Evolutionary conservation across 1,140 invertebrate genomes (phyloP), one percentile per base, ranked within the genome.

Genomic region (Brachionus paranguensis): DNA sequence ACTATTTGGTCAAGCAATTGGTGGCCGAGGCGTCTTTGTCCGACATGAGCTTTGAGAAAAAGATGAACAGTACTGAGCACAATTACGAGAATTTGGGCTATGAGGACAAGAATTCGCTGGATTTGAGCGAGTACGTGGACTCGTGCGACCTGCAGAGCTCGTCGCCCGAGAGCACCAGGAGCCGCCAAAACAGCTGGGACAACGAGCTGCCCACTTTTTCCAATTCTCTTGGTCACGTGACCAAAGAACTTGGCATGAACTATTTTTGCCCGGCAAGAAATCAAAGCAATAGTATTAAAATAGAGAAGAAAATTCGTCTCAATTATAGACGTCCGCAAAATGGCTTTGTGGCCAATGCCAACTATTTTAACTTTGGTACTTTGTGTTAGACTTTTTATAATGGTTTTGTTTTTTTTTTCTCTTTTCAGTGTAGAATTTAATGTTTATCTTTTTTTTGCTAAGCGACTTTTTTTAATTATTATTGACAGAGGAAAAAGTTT

Each of bases 1-100:
- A 81, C 33, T 24, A 37, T 41, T 68, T 81, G 33, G 78, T 81
- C 20, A 81, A 47, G 53, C 78, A 81, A n/a, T 64, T 81, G n/a
- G 78, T 64, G 1, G 78, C 78, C 41, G 78, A 81, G 78, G 78
- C 43, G 3, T 76, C 72, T 20, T 33, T 76, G 45, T 76, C 72
- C 17, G 47, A 76, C 50, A 12, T 76, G 24, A 76, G 3, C 12
- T 76, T 76, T 50, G 72, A 76, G 37, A 14, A 45, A 24, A 76
- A 50, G 43, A 76, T 50, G 11, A 27, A 47, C 43, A 76, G 24
- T 29, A 76, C 37, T 20, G 72, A 76, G 43, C 27, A 76, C 8
- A 76, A 76, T 53, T 76, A 76, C 45, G 68, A 72, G 41, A 72
- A 72, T 72, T 43, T 72, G 37, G 70, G 10, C 20, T 45, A 12